phyloP scores from a whole-genome alignment of 2,888 invertebrate species.

The Caenorhabditis imperialis region DNA sequence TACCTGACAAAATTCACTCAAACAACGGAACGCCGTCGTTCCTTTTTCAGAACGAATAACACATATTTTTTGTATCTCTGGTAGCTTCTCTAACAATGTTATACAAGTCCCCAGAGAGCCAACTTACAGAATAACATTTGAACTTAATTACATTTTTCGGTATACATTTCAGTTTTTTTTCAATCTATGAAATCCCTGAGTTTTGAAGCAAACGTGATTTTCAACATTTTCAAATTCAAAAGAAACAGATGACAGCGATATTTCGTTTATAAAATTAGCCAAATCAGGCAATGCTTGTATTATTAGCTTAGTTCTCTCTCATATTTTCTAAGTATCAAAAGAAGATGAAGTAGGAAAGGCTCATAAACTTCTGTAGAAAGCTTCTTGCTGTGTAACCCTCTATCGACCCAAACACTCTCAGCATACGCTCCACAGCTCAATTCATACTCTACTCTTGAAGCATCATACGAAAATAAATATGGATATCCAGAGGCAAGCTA shows the following conservation, averaged over 20 bases:
- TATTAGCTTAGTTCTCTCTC: constrained; percentile 30
- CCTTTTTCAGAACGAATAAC: no score
- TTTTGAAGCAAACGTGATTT: constrained; percentile 22
- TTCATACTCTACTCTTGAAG: constrained; percentile 37
- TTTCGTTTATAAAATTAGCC: constrained; percentile 31
- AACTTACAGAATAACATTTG: no score
- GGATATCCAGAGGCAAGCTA: constrained; percentile 18
- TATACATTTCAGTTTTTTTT: no score
- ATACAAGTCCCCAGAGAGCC: no score
- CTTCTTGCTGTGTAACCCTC: constrained; percentile 6
- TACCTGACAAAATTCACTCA: no score
- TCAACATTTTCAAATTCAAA: constrained; percentile 2
- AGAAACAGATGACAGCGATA: background rate
- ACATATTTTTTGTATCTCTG: no score
- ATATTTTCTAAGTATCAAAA: no score
- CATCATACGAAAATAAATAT: constrained; percentile 49
- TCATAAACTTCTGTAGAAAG: constrained; percentile 45
- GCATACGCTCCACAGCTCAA: background rate
- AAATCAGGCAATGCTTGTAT: constrained; percentile 32
- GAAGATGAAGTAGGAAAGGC: constrained; percentile 1
- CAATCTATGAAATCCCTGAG: no score
- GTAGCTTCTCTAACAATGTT: no score
- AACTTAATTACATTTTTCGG: no score
- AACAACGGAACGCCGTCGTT: no score
- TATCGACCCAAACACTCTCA: constrained; percentile 23